Conservation (phyloP, 2,888 invertebrate genomes). For the Limnephilus lunatus region DNA sequence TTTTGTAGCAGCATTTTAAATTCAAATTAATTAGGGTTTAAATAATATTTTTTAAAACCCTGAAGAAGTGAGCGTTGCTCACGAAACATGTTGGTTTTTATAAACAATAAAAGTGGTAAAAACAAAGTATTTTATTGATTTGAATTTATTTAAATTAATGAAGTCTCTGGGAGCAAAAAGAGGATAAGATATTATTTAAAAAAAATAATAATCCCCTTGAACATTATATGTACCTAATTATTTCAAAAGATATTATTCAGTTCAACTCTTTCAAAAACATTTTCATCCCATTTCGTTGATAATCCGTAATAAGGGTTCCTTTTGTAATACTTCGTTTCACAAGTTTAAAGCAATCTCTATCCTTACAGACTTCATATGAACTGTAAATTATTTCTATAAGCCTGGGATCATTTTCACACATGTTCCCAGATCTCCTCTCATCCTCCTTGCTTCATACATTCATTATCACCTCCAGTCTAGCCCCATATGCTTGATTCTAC, state of each 20-base stretch:
- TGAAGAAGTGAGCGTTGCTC: no score
- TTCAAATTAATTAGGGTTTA: no score
- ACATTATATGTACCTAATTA: no score
- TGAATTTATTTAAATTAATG: no score
- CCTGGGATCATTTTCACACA: conserved; percentile 32
- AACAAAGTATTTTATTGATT: no score
- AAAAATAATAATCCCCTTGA: background rate
- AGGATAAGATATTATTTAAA: no score
- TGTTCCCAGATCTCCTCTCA: background rate
- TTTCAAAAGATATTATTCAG: no score
- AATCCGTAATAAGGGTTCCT: background rate
- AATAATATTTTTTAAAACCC: no score
- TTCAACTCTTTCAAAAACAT: background rate
- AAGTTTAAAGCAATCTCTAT: background rate
- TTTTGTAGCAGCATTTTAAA: no score
- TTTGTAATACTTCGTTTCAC: background rate
- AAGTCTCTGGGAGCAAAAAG: no score
- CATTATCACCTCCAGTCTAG: background rate
- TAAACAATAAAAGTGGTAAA: no score
- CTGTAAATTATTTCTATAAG: background rate
- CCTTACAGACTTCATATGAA: background rate
- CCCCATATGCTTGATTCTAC: background rate
- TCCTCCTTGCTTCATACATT: background rate
- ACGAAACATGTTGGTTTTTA: no score
- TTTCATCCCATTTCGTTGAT: background rate